These are phyloP conservation scores for Passer domesticus DNA, from an alignment of 2,113 vertebrate genomes.

Conservation along the genomic window DNA sequence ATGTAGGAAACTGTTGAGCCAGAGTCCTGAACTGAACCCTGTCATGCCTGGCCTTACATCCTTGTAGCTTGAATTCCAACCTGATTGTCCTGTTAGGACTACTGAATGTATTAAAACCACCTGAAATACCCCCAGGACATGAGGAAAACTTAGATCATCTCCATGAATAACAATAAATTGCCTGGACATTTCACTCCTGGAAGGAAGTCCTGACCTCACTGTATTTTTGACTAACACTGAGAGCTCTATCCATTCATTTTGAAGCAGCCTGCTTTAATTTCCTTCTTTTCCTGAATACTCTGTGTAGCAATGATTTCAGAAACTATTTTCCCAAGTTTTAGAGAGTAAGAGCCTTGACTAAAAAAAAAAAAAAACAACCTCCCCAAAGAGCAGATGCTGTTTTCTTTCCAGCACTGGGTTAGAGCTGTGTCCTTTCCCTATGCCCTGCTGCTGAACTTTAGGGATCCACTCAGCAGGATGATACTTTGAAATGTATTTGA, in stretches of 20 bases:
- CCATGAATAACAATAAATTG: neutral
- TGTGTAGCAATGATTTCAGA: neutral
- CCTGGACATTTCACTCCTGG: neutral
- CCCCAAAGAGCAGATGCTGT: neutral
- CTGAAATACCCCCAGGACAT: neutral
- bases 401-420: neutral
- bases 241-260: neutral
- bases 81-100: neutral
- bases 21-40: neutral
- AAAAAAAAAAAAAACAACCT: neutral
- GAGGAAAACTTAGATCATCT: neutral
- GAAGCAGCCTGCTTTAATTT: neutral
- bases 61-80: neutral
- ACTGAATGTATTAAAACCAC: neutral
- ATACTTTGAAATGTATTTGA: neutral
- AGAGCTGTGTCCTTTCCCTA: neutral
- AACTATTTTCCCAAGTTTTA: neutral
- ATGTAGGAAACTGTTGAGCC: rapidly evolving
- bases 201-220: neutral
- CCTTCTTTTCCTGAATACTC: neutral
- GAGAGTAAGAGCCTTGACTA: neutral
- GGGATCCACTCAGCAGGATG: neutral
- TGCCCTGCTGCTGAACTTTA: neutral
- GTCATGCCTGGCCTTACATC: neutral
- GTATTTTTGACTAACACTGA: neutral